Percentiles rank a stretch among this genome's conserved stretches.
Evolutionary conservation across 2,797 vertebrate genomes (phyloP).

Genomic region (Acanthopagrus latus): DNA sequence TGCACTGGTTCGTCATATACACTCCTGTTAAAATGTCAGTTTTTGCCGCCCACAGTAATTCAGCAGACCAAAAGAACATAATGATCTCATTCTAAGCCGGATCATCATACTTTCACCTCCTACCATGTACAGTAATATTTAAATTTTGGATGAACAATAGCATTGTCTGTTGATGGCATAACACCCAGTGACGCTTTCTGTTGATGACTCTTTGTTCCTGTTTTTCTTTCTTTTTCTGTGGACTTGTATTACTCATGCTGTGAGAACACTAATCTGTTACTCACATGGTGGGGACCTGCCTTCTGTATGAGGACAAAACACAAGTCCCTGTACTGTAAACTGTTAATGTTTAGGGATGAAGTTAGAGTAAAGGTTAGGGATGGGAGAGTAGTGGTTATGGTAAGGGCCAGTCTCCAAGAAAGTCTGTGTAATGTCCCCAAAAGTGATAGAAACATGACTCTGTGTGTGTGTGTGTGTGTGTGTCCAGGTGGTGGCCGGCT

Average conservation of each 20-base stretch:
- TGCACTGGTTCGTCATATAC: neutral
- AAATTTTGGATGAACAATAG: slow-evolving; percentile 22
- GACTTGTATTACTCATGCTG: no score
- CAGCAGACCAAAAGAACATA: neutral
- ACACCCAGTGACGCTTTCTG: slow-evolving; percentile 15
- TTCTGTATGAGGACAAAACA: no score
- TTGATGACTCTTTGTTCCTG: neutral
- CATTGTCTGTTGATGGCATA: slow-evolving; percentile 18
- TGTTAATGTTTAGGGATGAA: no score
- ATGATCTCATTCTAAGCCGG: slow-evolving; percentile 28
- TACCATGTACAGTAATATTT: slow-evolving; percentile 13
- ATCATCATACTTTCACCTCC: slow-evolving; percentile 41
- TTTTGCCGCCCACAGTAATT: slow-evolving; percentile 8
- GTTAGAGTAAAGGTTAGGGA: no score
- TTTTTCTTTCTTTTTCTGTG: neutral
- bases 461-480: slow-evolving; percentile 13
- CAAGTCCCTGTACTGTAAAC: no score
- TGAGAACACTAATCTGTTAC: no score
- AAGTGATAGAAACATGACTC: neutral
- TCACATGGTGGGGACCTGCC: no score
- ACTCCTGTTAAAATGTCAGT: slow-evolving; percentile 1
- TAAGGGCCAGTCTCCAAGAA: no score
- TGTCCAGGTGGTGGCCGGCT: slow-evolving; percentile 62
- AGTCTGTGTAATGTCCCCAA: no score
- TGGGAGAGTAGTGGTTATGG: no score